A percentile compares a stretch with the other conserved stretches of the same genome.
These are phyloP conservation scores for Neoniphon sammara DNA, from an alignment of 2,797 vertebrate species.

Conservation along the genomic window DNA sequence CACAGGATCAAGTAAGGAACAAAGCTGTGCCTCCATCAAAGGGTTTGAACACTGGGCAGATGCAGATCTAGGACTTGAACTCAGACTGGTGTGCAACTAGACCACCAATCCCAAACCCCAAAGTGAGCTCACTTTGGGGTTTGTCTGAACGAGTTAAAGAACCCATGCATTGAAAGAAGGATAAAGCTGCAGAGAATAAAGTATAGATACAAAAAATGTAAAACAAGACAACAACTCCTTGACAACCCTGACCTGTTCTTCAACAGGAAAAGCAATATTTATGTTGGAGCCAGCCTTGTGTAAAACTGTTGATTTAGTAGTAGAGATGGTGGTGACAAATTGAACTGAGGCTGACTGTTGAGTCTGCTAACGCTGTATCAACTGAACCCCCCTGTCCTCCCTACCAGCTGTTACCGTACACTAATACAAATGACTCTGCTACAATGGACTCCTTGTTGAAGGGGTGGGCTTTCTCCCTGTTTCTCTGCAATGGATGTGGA, in stretches of 20 bases:
- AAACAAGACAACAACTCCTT: not conserved
- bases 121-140: not conserved
- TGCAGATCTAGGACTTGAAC: no score
- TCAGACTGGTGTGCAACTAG: not conserved
- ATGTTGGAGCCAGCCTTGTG: not conserved
- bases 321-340: slow-evolving; percentile 9
- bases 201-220: not conserved
- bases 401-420: slow-evolving; percentile 15
- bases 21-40: not conserved
- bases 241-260: not conserved
- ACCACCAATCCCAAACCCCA: not conserved
- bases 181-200: not conserved
- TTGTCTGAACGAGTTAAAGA: not conserved
- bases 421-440: slow-evolving; percentile 21
- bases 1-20: no score
- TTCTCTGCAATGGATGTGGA: slow-evolving; percentile 17
- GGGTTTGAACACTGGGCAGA: not conserved
- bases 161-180: not conserved
- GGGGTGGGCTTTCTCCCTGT: not conserved
- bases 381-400: slow-evolving; percentile 24
- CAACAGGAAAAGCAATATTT: not conserved
- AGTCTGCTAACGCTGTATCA: slow-evolving; percentile 39
- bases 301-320: slow-evolving; percentile 7
- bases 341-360: slow-evolving; percentile 26
- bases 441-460: slow-evolving; percentile 49